Conservation (phyloP, 2,113 vertebrate species). For the Peromyscus leucopus region DNA sequence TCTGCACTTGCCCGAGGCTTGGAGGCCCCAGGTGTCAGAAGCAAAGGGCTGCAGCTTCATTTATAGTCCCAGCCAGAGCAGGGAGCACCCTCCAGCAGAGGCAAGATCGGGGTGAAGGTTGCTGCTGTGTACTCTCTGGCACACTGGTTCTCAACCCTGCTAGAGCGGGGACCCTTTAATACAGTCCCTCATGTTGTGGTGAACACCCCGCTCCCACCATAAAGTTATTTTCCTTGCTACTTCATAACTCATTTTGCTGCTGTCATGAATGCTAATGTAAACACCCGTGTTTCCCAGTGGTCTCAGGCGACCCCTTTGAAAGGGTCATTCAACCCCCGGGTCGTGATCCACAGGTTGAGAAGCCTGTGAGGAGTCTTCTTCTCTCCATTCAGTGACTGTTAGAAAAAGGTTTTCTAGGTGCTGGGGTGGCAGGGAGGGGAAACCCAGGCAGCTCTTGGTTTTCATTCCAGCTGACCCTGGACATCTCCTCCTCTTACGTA, state of each 20-base stretch:
- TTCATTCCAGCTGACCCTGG: rapidly evolving
- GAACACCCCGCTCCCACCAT: too few relatives aligned
- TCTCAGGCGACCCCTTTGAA: not conserved
- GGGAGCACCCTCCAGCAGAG: not conserved
- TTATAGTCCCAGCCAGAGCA: not conserved
- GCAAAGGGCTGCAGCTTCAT: not conserved
- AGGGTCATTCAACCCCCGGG: not conserved
- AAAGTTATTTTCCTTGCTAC: not conserved
- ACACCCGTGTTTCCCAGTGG: not conserved
- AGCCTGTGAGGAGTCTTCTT: not conserved
- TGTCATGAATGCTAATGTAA: not conserved
- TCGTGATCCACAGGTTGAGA: not conserved
- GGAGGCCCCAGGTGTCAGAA: not conserved
- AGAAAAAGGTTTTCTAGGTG: not conserved
- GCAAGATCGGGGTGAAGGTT: not conserved
- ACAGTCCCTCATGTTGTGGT: not conserved
- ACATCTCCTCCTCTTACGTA: not conserved
- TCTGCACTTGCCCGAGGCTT: not conserved
- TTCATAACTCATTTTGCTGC: not conserved
- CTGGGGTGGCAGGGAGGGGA: not conserved
- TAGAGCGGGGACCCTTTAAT: not conserved
- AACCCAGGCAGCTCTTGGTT: not conserved
- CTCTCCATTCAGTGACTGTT: not conserved
- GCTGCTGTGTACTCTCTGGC: not conserved
- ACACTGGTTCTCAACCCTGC: not conserved